Evolutionary conservation across 2,888 invertebrate genomes (phyloP), one percentile per base, ranked within the genome.

Genomic region (Parelbella ahira): DNA sequence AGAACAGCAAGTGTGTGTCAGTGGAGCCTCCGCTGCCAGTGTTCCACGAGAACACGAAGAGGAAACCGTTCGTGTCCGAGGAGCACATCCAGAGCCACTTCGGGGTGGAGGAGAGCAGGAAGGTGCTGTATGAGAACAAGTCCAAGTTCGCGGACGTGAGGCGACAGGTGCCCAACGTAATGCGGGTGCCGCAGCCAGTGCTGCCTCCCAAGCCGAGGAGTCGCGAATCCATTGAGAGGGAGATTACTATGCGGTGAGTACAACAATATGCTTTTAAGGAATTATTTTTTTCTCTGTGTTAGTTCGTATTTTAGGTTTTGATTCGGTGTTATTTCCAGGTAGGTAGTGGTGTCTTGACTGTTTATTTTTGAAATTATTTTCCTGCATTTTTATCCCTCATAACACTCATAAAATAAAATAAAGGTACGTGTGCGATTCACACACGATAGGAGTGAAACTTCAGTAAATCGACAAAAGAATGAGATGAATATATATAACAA

Each of bases 231-330:
- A 70, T 84, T 8, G 88, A 88, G 44, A 69, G 88, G 34, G 88
- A 88, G 49, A 86, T 88, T 11, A 86, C 84, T 21, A 86, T 88
- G 82, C 86, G 88, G 88, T 84, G 32, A 50, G 52, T 47, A n/a
- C 6, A 28, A 25, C 6, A 25, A n/a, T n/a, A n/a, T n/a, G n/a
- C n/a, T n/a, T n/a, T n/a, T n/a, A n/a, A n/a, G n/a, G n/a, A n/a
- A n/a, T n/a, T n/a, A n/a, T n/a, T n/a, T n/a, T n/a, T n/a, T n/a
- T n/a, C n/a, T n/a, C n/a, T n/a, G n/a, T n/a, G n/a, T n/a, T n/a
- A n/a, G n/a, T n/a, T n/a, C n/a, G n/a, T n/a, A n/a, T n/a, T n/a
- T n/a, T n/a, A n/a, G n/a, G n/a, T n/a, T n/a, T n/a, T n/a, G n/a
- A n/a, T n/a, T n/a, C n/a, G n/a, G n/a, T n/a, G n/a, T n/a, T n/a